phyloP scores from a whole-genome alignment of 2,797 vertebrate species.

The Micromesistius poutassou region DNA sequence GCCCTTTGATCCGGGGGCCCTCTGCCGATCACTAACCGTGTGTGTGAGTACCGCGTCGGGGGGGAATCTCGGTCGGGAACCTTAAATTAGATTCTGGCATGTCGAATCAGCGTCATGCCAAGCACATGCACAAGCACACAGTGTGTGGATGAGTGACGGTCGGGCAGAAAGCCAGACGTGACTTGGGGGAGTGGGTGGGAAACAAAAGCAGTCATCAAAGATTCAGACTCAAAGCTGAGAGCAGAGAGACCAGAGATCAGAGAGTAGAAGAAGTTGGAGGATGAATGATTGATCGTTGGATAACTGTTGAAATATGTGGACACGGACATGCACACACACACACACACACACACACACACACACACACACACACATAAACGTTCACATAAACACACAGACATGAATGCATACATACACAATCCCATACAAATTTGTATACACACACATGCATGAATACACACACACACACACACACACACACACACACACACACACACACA shows the following conservation, averaged over 20 bases:
- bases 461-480: background rate
- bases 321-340: no score
- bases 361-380: no score
- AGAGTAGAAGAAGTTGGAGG: background rate
- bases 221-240: background rate
- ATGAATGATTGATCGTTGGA: conserved; percentile 10
- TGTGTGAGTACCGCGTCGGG: conserved; percentile 6
- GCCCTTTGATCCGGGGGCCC: conserved; percentile 31
- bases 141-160: conserved; percentile 7
- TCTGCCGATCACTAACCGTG: conserved; percentile 14
- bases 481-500: background rate
- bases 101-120: conserved; percentile 22
- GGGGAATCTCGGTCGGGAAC: conserved; percentile 34
- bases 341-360: no score
- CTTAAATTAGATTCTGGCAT: conserved; percentile 49
- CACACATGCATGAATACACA: background rate
- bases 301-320: background rate
- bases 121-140: background rate
- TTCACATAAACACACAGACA: no score
- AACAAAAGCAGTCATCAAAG: conserved; percentile 12
- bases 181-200: no score
- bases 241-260: background rate
- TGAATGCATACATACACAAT: no score
- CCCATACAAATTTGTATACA: no score
- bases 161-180: conserved; percentile 2